Conservation (phyloP, 1,140 invertebrate genomes). For the Leptestheria dahalacensis region DNA sequence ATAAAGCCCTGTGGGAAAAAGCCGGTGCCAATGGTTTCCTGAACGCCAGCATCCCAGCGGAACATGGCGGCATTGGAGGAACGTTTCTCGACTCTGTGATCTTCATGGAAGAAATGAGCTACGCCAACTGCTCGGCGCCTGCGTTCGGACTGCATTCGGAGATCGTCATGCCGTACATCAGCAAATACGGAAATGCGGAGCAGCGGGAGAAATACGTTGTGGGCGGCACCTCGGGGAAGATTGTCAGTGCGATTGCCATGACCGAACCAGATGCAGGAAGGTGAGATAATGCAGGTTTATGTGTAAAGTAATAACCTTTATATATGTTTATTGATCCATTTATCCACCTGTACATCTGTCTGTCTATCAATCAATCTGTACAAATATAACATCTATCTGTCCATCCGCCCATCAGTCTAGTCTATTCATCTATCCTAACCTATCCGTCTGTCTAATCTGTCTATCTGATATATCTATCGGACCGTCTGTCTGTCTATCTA, state of each 20-base stretch:
- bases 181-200: constrained; percentile 31
- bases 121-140: constrained; percentile 31
- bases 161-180: constrained; percentile 36
- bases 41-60: constrained; percentile 29
- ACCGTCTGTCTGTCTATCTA: no score
- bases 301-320: not conserved
- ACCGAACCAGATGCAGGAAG: constrained; percentile 35
- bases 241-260: constrained; percentile 35
- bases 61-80: constrained; percentile 32
- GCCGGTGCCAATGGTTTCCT: constrained; percentile 32
- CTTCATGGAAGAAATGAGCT: constrained; percentile 33
- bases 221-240: constrained; percentile 29
- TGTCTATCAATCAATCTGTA: not conserved
- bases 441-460: no score
- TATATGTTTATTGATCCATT: no score
- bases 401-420: no score
- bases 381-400: no score
- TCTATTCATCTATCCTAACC: no score
- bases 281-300: constrained; percentile 20
- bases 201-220: constrained; percentile 33
- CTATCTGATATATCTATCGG: no score
- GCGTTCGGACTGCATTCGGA: constrained; percentile 34
- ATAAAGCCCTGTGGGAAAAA: constrained; percentile 30
- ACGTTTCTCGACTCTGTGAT: constrained; percentile 30
- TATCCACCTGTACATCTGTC: not conserved